Conservation (phyloP, 2,888 invertebrate species). For the Barypeithes pellucidus region DNA sequence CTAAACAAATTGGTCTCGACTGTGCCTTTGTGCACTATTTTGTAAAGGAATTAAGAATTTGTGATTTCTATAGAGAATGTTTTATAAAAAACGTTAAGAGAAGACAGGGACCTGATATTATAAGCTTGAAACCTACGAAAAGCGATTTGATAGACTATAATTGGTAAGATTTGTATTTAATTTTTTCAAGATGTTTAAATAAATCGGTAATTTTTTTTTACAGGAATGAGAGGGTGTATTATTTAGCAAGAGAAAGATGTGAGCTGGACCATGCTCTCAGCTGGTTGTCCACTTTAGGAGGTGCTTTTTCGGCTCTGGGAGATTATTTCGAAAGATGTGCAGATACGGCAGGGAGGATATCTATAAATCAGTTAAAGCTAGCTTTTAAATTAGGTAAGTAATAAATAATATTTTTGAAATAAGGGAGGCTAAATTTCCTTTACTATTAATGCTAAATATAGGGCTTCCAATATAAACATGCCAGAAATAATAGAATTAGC, state of each 20-base stretch:
- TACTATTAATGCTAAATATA: too few species aligned
- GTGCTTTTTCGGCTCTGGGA: conserved; percentile 96
- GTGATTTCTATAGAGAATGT: conserved; percentile 59
- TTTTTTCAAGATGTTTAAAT: too few species aligned
- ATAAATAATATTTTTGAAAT: background rate
- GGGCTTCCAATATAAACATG: too few species aligned
- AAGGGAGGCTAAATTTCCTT: too few species aligned
- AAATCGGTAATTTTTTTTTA: background rate
- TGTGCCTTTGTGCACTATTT: conserved; percentile 65
- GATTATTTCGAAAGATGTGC: conserved; percentile 89
- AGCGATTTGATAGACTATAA: conserved; percentile 80
- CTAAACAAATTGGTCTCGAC: conserved; percentile 57
- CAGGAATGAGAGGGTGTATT: conserved; percentile 73
- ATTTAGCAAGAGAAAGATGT: conserved; percentile 76
- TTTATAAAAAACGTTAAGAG: conserved; percentile 51
- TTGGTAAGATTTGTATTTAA: conserved; percentile 73
- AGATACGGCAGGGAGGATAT: conserved; percentile 90
- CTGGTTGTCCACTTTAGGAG: conserved; percentile 96
- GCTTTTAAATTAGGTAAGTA: conserved; percentile 77
- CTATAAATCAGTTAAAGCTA: conserved; percentile 85
- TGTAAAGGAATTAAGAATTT: conserved; percentile 61
- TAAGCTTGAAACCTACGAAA: conserved; percentile 72
- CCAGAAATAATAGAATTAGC: too few species aligned
- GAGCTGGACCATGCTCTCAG: conserved; percentile 91
- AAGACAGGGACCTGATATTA: conserved; percentile 37